Conservation (phyloP, 2,797 vertebrate genomes). For the Crenuchus spilurus region DNA sequence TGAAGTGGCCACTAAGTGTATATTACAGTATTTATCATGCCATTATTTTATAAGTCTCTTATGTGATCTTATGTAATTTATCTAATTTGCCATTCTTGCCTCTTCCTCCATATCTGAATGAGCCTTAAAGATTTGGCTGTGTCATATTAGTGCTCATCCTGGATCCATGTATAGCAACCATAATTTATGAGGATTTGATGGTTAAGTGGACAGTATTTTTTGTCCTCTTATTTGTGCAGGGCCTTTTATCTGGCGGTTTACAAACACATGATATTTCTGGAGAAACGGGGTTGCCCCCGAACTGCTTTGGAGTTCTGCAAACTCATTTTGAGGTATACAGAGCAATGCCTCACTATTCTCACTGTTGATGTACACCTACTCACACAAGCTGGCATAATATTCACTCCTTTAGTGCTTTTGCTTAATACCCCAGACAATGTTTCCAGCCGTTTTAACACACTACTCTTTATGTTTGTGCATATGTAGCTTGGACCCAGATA, state of each 20-base stretch:
- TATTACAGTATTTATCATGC: no score
- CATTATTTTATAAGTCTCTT: no score
- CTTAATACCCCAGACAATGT: not conserved
- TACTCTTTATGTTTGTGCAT: not conserved
- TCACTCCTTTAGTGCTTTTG: not conserved
- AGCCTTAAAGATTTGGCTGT: no score
- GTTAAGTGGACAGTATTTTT: not conserved
- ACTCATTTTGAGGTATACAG: slow-evolving; percentile 89
- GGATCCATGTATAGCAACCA: no score
- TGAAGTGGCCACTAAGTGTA: no score
- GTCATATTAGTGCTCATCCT: no score
- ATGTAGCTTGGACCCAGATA: slow-evolving; percentile 90
- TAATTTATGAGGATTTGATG: not conserved
- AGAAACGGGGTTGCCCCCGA: slow-evolving; percentile 94
- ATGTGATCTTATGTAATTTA: no score
- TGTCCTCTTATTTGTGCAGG: slow-evolving; percentile 68
- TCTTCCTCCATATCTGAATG: no score
- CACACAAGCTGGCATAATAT: not conserved
- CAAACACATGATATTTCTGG: slow-evolving; percentile 95
- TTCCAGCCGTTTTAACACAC: not conserved
- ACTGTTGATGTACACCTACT: not conserved
- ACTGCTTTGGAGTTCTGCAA: slow-evolving; percentile 96
- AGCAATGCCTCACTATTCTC: not conserved
- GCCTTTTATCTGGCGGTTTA: slow-evolving; percentile 94
- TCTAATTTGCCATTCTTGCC: no score